Base-by-base conservation (phyloP, 2,888 invertebrate genomes). In the Melikaiella ostensackeni region DNA sequence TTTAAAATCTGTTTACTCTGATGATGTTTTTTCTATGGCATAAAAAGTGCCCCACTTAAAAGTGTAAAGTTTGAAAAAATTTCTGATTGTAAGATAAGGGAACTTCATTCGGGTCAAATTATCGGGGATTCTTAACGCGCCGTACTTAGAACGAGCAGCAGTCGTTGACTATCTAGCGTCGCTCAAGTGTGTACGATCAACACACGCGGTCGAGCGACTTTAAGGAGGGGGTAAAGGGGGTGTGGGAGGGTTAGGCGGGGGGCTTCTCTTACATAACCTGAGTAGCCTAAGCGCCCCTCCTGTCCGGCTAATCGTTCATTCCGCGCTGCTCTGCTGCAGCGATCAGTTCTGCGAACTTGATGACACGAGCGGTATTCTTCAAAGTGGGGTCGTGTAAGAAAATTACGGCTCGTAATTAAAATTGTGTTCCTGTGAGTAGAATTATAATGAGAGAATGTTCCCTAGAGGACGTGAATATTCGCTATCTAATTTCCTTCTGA, bases 141-240 rank as follows among this genome's bases (percentile, higher is more conserved):
- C 73, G 79, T 80, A 82, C 79, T 82, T 82, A 80, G 64, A 81
- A 80, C 79, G 79, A 79, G 78, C 80, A 79, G 70, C 79, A 82
- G 83, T 78, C 83, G 82, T 84, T 83, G 84, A 83, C 84, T 84
- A 84, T 81, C 80, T 74, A 81, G 79, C 82, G 74, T 75, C 77
- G 62, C 75, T 75, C 75, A 50, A 77, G 77, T 78, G 77, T 79
- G 74, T 77, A 38, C 27, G 57, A 55, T 57, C 75, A 70, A 77
- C 70, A 80, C 76, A 80, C 70, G 75, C 75, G 76, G 66, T 66
- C 63, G 63, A 33, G 75, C 21, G 57, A 57, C 75, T 74, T 55
- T 64, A 73, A 50, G 57, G 76, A 33, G 74, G 75, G 77, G 70
- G 73, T 30, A 35, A 27, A 11, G 50, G 16, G n/a, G 70, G 70